These are phyloP conservation scores for Bradypodion pumilum DNA, from an alignment of 2,797 vertebrate species.

Conservation along the genomic window DNA sequence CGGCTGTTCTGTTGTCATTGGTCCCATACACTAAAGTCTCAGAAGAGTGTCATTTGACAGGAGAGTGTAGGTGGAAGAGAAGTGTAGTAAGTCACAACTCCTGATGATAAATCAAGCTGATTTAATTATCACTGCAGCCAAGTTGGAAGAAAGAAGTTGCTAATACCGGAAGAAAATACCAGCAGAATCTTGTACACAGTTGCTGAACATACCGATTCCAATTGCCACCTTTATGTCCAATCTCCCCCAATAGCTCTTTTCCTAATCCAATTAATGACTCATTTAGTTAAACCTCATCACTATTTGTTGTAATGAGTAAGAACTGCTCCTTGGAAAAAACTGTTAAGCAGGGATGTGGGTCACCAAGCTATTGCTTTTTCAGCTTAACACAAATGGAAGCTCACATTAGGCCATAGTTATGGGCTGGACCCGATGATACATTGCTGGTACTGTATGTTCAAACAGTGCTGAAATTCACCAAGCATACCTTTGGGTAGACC, in stretches of 20 bases:
- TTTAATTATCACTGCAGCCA: conserved; percentile 32
- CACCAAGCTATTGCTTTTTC: background rate
- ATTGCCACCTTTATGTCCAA: background rate
- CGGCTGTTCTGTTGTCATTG: too few relatives aligned
- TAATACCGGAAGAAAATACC: conserved; percentile 7
- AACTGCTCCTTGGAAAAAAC: background rate
- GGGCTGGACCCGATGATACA: background rate
- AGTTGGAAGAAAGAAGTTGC: conserved; percentile 22
- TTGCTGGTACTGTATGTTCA: background rate
- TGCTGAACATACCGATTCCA: background rate
- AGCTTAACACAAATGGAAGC: background rate
- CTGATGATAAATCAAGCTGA: conserved; percentile 20
- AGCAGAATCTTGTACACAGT: background rate
- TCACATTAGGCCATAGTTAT: background rate
- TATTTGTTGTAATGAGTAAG: background rate
- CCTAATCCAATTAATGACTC: background rate
- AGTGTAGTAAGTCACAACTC: background rate
- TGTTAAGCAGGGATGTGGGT: background rate
- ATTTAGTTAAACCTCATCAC: background rate
- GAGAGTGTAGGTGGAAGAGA: conserved; percentile 8
- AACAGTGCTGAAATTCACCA: background rate
- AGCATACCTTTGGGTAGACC: too few relatives aligned
- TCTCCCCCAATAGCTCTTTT: background rate
- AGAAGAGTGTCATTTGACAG: conserved; percentile 8
- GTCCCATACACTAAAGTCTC: too few relatives aligned